These are phyloP conservation scores for Ophonus ardosiacus DNA, from an alignment of 2,888 invertebrate species.

Conservation along the genomic window DNA sequence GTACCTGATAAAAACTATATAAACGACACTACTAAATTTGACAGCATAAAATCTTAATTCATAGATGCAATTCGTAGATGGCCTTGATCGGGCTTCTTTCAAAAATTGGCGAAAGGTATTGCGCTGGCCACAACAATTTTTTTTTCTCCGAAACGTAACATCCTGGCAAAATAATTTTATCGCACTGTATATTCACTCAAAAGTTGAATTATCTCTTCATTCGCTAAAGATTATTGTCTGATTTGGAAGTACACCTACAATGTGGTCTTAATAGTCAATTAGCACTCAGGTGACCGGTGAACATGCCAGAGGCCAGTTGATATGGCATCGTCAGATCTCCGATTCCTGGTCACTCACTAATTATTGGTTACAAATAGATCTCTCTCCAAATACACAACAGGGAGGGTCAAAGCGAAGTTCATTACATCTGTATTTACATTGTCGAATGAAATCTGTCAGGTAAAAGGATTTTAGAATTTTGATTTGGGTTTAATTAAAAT, in stretches of 20 bases:
- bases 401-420: not conserved
- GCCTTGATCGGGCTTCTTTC: no score
- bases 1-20: no score
- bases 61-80: no score
- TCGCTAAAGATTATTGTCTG: not conserved
- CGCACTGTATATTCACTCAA: no score
- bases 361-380: not conserved
- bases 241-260: not conserved
- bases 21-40: no score
- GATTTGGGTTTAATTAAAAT: constrained; percentile 1
- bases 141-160: no score
- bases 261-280: not conserved
- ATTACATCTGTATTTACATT: not conserved
- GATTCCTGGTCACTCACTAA: not conserved
- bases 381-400: not conserved
- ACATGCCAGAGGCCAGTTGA: not conserved
- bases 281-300: not conserved
- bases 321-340: not conserved
- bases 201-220: no score
- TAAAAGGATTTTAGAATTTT: not conserved
- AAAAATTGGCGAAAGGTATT: no score
- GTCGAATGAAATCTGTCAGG: not conserved
- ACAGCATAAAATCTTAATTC: no score
- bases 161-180: no score
- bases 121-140: no score